Percentiles rank a stretch among this genome's conserved stretches.
Evolutionary conservation across 2,888 invertebrate species (phyloP).

Genomic region (Bimastos eiseni): DNA sequence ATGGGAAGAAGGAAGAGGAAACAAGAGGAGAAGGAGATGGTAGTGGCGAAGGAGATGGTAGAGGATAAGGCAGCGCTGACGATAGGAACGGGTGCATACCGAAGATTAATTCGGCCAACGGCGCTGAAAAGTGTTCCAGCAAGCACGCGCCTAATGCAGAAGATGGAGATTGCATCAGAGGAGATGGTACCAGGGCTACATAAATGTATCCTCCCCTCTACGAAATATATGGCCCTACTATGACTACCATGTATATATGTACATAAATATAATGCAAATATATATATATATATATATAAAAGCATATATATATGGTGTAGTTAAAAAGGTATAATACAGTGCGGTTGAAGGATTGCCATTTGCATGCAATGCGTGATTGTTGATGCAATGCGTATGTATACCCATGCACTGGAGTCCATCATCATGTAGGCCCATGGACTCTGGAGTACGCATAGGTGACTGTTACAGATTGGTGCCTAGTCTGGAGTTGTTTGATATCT

Average conservation of each 20-base stretch:
- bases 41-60: no score
- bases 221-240: neutral
- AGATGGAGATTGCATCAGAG: constrained; percentile 6
- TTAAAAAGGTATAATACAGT: no score
- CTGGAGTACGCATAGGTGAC: neutral
- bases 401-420: neutral
- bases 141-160: neutral
- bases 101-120: neutral
- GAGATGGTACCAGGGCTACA: neutral
- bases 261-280: neutral
- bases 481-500: neutral
- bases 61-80: neutral
- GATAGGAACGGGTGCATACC: neutral
- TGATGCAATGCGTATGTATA: neutral
- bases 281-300: neutral
- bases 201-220: neutral
- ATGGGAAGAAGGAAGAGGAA: neutral
- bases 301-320: neutral
- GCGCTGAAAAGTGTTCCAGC: neutral
- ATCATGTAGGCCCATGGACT: neutral
- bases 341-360: neutral
- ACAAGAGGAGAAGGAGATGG: no score
- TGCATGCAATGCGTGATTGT: no score
- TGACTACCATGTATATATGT: neutral
- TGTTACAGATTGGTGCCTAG: neutral